phyloP scores from a whole-genome alignment of 2,113 vertebrate species.

The Scophthalmus maximus region DNA sequence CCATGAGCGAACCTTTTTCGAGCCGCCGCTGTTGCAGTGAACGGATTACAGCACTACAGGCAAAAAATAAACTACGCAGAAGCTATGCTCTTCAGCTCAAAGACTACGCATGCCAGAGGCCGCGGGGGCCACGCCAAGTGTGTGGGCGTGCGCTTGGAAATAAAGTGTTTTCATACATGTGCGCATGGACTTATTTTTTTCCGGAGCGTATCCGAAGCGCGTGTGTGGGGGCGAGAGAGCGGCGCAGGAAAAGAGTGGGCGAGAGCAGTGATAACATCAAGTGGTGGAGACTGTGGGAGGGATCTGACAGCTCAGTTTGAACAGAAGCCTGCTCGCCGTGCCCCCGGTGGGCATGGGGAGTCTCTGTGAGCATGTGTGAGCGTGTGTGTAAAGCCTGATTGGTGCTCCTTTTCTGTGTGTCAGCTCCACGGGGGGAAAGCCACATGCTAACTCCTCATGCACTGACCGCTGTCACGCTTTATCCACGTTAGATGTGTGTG shows the following conservation, averaged over 20 bases:
- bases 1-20: constrained; percentile 27
- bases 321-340: constrained; percentile 15
- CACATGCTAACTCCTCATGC: constrained; percentile 49
- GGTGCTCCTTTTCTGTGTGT: constrained; percentile 41
- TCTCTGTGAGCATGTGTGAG: constrained; percentile 9
- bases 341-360: constrained; percentile 1
- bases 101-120: constrained; percentile 16
- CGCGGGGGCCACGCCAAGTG: constrained; percentile 21
- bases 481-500: not conserved
- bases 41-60: constrained; percentile 19
- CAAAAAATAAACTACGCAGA: constrained; percentile 1
- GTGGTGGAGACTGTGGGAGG: not conserved
- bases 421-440: constrained; percentile 52
- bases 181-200: constrained; percentile 1
- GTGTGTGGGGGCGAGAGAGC: constrained; percentile 39
- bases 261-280: constrained; percentile 26
- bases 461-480: constrained; percentile 35
- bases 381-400: constrained; percentile 10
- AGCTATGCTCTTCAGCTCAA: constrained; percentile 34
- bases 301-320: constrained; percentile 43
- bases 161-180: constrained; percentile 13
- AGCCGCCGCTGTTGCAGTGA: constrained; percentile 2
- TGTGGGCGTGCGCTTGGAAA: constrained; percentile 27
- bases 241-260: constrained; percentile 19
- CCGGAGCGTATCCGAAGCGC: constrained; percentile 8